Evolutionary conservation across 2,888 invertebrate species (phyloP).

Genomic region (Clepsis dumicolana): DNA sequence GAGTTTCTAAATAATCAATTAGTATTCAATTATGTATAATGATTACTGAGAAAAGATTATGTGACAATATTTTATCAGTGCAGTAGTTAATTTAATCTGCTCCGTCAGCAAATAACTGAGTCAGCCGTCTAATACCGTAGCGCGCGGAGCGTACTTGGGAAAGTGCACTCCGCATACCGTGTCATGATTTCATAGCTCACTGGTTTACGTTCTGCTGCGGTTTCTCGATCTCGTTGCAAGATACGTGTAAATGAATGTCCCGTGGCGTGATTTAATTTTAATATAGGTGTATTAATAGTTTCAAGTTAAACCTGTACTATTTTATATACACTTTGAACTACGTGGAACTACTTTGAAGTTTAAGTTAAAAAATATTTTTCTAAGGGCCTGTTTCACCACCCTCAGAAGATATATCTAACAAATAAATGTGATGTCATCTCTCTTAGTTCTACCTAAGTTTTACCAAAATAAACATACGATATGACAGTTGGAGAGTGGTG

Average conservation of each 20-base stretch:
- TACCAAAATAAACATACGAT: no score
- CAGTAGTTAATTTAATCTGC: neutral
- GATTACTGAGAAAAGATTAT: no score
- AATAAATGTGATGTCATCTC: no score
- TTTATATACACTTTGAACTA: no score
- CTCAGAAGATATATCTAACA: no score
- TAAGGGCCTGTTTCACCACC: no score
- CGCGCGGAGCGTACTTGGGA: slow-evolving; percentile 58
- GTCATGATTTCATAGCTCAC: slow-evolving; percentile 81
- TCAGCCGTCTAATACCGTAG: neutral
- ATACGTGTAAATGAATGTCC: slow-evolving; percentile 45
- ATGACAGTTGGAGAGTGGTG: no score
- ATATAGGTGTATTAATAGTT: slow-evolving; percentile 3
- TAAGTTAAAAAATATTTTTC: no score
- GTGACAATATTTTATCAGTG: neutral
- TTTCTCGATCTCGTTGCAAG: slow-evolving; percentile 72
- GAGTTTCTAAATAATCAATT: no score
- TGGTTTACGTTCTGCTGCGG: slow-evolving; percentile 70
- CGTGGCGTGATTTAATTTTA: slow-evolving; percentile 44
- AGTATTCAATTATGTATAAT: no score
- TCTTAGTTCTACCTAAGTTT: no score
- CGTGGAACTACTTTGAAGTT: no score
- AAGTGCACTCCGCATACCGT: slow-evolving; percentile 78
- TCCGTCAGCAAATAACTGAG: neutral
- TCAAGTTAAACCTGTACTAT: neutral